phyloP scores from a whole-genome alignment of 2,797 vertebrate genomes.

The Lepus oiostolus region DNA sequence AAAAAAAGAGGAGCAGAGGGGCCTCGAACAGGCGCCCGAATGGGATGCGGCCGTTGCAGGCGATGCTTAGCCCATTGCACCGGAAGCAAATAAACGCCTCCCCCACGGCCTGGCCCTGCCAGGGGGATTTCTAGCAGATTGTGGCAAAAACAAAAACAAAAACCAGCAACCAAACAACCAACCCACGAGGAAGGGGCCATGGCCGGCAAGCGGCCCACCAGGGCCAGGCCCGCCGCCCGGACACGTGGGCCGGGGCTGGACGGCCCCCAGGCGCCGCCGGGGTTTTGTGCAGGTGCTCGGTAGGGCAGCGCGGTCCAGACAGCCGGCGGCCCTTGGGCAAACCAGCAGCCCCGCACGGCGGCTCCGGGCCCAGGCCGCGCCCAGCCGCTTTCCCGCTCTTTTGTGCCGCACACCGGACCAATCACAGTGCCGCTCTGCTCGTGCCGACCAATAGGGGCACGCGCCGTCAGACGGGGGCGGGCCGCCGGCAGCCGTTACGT shows the following conservation, averaged over 20 bases:
- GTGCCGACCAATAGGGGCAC: conserved; percentile 40
- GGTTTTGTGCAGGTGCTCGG: fast-evolving
- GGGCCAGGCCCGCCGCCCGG: fast-evolving
- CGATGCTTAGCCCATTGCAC: neutral
- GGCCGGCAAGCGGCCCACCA: neutral
- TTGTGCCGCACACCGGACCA: neutral
- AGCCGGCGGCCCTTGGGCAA: no score
- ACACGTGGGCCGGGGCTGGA: neutral
- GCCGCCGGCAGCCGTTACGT: conserved; percentile 10
- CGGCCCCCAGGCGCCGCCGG: fast-evolving
- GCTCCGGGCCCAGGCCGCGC: no score
- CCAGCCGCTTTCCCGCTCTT: neutral
- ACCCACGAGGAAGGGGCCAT: neutral
- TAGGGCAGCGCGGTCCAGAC: fast-evolving
- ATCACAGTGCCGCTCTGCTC: neutral
- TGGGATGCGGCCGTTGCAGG: no score
- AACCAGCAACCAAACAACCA: no score
- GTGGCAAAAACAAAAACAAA: neutral
- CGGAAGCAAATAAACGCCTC: neutral
- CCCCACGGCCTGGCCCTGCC: neutral
- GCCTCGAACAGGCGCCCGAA: no score
- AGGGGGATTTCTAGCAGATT: fast-evolving
- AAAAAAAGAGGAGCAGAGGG: no score
- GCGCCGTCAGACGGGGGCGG: neutral
- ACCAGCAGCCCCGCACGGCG: no score